These are phyloP conservation scores for Philereme vetulata DNA, from an alignment of 2,888 invertebrate species.

Conservation along the genomic window DNA sequence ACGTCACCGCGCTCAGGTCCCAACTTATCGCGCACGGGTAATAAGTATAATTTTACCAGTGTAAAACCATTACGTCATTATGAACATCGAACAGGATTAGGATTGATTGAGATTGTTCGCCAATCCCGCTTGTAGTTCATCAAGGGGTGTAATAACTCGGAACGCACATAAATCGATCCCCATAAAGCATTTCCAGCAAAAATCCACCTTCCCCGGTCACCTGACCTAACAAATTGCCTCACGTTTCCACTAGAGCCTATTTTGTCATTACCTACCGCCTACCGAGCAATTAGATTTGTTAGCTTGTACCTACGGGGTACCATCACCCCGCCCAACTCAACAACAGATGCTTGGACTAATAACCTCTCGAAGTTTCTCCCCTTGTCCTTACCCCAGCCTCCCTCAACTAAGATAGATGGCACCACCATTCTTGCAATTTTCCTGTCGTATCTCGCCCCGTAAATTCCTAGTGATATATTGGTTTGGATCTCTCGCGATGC, in stretches of 20 bases:
- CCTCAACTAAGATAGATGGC: conserved; percentile 94
- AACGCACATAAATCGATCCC: conserved; percentile 11
- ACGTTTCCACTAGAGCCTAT: conserved; percentile 64
- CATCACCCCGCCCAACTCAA: conserved; percentile 81
- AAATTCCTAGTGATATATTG: conserved; percentile 94
- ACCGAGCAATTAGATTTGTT: conserved; percentile 84
- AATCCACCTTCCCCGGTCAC: conserved; percentile 56
- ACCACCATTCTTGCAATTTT: conserved; percentile 96
- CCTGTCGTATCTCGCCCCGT: conserved; percentile 95
- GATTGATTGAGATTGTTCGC: background rate
- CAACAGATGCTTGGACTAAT: conserved; percentile 85
- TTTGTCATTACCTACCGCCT: conserved; percentile 81
- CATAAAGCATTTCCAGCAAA: conserved; percentile 13
- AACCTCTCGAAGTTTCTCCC: conserved; percentile 84
- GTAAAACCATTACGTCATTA: no score
- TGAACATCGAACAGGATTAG: no score
- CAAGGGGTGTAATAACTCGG: background rate
- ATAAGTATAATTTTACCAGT: no score
- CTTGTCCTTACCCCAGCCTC: conserved; percentile 64
- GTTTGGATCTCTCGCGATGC: conserved; percentile 83
- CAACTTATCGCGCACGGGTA: no score
- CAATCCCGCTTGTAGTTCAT: background rate
- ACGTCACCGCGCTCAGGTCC: no score
- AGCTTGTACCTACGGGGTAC: conserved; percentile 82
- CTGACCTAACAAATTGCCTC: conserved; percentile 73